Conservation (phyloP, 35 echinoderm and acorn worm genomes). For the Diadema setosum region DNA sequence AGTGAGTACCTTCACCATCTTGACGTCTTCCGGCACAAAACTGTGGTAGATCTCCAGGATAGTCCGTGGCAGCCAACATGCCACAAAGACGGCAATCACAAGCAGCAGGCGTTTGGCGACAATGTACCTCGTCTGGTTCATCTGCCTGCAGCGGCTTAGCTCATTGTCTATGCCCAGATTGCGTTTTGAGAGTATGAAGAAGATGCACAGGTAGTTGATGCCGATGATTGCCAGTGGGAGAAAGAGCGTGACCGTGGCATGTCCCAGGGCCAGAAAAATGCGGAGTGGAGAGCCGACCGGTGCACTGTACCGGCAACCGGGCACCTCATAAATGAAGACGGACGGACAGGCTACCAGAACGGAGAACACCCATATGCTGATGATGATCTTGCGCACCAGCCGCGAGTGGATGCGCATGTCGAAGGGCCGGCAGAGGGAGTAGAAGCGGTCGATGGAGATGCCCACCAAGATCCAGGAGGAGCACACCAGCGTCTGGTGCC, state of each 20-base stretch:
- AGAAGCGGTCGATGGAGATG: slow-evolving; percentile 91
- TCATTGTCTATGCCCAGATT: slow-evolving; percentile 34
- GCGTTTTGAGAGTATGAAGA: slow-evolving; percentile 65
- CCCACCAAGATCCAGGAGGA: slow-evolving; percentile 96
- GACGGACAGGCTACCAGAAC: slow-evolving; percentile 61
- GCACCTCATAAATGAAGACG: slow-evolving; percentile 30
- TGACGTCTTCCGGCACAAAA: not conserved
- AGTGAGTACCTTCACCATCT: not conserved
- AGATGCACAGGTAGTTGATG: slow-evolving; percentile 72
- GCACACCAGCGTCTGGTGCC: slow-evolving; percentile 79
- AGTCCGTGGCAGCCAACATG: slow-evolving; percentile 86
- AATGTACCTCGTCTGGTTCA: slow-evolving; percentile 71
- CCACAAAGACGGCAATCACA: slow-evolving; percentile 76
- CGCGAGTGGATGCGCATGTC: slow-evolving; percentile 59
- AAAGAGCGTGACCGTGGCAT: slow-evolving; percentile 48
- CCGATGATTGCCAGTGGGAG: slow-evolving; percentile 79
- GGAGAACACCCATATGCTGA: slow-evolving; percentile 71
- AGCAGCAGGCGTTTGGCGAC: slow-evolving; percentile 93
- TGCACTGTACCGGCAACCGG: slow-evolving; percentile 30
- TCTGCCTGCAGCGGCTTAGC: slow-evolving; percentile 5
- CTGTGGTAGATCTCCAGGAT: slow-evolving; percentile 72
- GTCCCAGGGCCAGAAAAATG: slow-evolving; percentile 41
- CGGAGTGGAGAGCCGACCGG: not conserved
- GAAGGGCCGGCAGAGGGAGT: slow-evolving; percentile 77
- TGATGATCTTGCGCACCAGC: slow-evolving; percentile 44